A percentile compares a stretch with the other conserved stretches of the same genome.
Evolutionary conservation across 92 coral and sea anemone species (phyloP).

Genomic region (Parazoanthus darwini): DNA sequence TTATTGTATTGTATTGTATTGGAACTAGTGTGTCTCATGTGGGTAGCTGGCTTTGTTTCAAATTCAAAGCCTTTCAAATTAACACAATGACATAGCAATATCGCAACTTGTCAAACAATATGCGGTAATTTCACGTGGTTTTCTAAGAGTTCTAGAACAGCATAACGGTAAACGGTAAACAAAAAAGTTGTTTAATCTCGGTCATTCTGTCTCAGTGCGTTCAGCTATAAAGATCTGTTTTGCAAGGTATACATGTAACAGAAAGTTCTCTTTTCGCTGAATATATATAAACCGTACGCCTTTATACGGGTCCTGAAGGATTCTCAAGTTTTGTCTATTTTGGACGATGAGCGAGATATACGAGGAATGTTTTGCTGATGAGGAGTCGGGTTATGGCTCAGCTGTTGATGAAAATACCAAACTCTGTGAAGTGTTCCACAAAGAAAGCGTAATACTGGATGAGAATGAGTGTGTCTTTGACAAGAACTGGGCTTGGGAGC

Average conservation of each 20-base stretch:
- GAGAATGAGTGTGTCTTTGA: constrained; percentile 41
- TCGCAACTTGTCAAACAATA: not conserved
- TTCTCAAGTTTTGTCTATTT: not conserved
- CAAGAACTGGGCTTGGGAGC: constrained; percentile 40
- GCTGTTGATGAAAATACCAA: constrained; percentile 20
- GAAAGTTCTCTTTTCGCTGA: not conserved
- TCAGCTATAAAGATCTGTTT: not conserved
- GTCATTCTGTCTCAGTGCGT: not conserved
- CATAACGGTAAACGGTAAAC: not conserved
- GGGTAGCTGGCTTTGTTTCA: not conserved
- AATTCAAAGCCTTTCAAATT: not conserved
- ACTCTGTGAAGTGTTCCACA: not conserved
- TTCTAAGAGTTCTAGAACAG: constrained; percentile 4
- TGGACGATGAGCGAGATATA: constrained; percentile 14
- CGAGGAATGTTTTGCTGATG: constrained; percentile 38
- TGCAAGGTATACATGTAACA: not conserved
- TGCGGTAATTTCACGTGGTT: constrained; percentile 1
- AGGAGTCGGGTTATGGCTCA: constrained; percentile 30
- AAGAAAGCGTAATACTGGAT: not conserved
- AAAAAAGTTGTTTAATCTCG: not conserved
- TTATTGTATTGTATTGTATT: too few species aligned
- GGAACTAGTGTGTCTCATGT: not conserved
- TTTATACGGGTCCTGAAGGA: not conserved
- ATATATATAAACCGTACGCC: not conserved
- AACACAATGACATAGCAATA: not conserved